These are phyloP conservation scores for Psittacula cyanocephala DNA, from an alignment of 2,113 vertebrate species.

Conservation along the genomic window DNA sequence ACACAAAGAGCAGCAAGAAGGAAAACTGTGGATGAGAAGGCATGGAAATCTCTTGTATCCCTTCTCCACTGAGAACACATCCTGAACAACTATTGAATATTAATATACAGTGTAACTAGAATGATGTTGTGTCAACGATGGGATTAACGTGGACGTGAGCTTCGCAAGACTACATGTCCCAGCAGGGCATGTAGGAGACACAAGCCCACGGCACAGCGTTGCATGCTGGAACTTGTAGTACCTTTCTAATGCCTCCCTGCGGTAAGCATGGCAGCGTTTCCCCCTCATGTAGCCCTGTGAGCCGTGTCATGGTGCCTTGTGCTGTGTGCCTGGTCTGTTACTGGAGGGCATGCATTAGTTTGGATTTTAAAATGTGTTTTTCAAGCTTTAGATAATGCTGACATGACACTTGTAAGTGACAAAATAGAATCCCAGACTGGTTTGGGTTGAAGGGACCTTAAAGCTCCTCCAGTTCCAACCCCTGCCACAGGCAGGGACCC, in stretches of 20 bases:
- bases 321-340: accelerated
- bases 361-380: not conserved
- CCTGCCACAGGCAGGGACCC: not conserved
- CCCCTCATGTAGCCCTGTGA: not conserved
- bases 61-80: not conserved
- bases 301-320: not conserved
- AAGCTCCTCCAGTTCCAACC: not conserved
- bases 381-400: not conserved
- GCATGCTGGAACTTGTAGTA: not conserved
- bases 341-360: not conserved
- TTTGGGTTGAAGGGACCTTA: not conserved
- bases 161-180: not conserved
- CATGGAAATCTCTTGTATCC: not conserved
- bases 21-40: not conserved
- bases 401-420: not conserved
- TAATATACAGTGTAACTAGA: not conserved
- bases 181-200: not conserved
- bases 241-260: accelerated
- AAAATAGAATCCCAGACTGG: not conserved
- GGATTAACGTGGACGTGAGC: not conserved
- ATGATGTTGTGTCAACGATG: not conserved
- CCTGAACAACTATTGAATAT: not conserved
- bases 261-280: accelerated
- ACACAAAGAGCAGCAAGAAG: not conserved
- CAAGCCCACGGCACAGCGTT: accelerated